Base-by-base conservation (phyloP, 2,888 invertebrate species). In the Epistrophe eligans region DNA sequence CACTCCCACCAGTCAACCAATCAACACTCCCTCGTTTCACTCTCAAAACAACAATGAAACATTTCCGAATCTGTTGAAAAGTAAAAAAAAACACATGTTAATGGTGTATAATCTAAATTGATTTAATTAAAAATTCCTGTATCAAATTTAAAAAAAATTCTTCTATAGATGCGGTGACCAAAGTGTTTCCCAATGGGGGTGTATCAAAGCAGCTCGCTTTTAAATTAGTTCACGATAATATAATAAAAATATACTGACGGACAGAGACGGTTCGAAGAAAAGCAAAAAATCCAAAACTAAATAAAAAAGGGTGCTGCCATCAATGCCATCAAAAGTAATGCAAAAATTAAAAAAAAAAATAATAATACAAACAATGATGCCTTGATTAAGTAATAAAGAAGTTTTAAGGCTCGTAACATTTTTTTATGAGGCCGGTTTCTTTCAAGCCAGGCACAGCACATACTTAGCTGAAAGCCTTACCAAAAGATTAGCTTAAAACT, bases 1-100 rank as follows among this genome's bases (percentile, higher is more conserved):
- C 80, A 80, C 80, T 60, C 80, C 80, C 58, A 43, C 19, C n/a
- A 66, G 45, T 79, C 73, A 73, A 67, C 73, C 15, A 58, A 60
- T 80, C 73, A 74, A 67, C 73, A 80, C 80, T 80, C 80, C 80
- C 19, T 74, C 66, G 19, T 58, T 66, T 67, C 32, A 66, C n/a
- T 52, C 40, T 15, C 10, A 2, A 58, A 32, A 38, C 32, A 66
- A 66, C 52, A 77, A 71, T 77, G 19, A 66, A 67, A 74, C 74
- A 35, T 50, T 67, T 74, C 38, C 48, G 45, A 79, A 64, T 60
- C 38, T 66, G 40, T 48, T 66, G 32, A 60, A 73, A 80, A 32
- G 13, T 7, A 35, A 17, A 28, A n/a, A 57, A 66, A 79, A 48
- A n/a, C 57, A 64, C 72, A 72, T 57, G 71, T 38, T 38, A 64